Evolutionary conservation across 1,140 invertebrate genomes (phyloP).

Genomic region (Drosophila ohnishii): DNA sequence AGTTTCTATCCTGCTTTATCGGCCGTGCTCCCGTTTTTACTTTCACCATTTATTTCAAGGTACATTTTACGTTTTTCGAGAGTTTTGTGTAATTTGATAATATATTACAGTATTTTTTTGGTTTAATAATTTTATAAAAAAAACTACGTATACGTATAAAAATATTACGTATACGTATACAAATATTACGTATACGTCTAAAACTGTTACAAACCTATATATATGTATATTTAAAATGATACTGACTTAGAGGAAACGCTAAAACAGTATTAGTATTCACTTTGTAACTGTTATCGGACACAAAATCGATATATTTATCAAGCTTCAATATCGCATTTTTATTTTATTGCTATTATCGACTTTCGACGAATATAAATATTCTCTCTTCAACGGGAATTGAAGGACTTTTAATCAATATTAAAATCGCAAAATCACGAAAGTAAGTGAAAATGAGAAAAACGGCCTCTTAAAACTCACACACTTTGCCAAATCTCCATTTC

Average conservation of each 20-base stretch:
- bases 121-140: background rate
- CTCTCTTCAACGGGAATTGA: background rate
- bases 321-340: background rate
- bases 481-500: background rate
- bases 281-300: background rate
- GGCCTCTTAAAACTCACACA: background rate
- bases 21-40: background rate
- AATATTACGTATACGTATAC: background rate
- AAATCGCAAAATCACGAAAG: background rate
- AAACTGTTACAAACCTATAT: no score
- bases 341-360: background rate
- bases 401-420: background rate
- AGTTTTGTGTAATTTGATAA: background rate
- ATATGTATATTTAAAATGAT: background rate
- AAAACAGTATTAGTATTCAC: no score
- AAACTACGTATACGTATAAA: background rate
- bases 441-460: constrained; percentile 1
- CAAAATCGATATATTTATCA: background rate
- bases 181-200: no score
- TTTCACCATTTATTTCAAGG: background rate
- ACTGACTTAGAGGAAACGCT: no score
- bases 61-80: background rate
- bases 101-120: background rate
- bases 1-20: background rate
- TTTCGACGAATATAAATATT: background rate